These are phyloP conservation scores for Chymomyza amoena DNA, from an alignment of 2,888 invertebrate species.

Conservation along the genomic window DNA sequence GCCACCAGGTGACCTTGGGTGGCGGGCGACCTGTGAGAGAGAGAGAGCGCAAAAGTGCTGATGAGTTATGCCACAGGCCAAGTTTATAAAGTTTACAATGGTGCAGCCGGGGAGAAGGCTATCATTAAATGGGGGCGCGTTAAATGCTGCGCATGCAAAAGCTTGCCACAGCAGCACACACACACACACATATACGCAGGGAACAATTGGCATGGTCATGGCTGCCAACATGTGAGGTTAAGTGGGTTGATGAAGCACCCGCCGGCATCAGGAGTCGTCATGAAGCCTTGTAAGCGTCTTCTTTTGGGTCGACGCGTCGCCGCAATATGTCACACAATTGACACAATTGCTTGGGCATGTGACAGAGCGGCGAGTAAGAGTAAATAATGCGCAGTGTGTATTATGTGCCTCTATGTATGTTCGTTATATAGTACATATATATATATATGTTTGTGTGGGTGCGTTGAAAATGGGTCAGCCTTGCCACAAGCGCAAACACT, in stretches of 20 bases:
- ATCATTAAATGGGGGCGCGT: conserved; percentile 1
- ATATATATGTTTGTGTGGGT: neutral
- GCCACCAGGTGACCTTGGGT: conserved; percentile 91
- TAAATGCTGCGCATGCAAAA: conserved; percentile 13
- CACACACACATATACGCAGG: conserved; percentile 16
- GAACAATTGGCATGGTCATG: conserved; percentile 36
- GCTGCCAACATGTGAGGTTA: conserved; percentile 14
- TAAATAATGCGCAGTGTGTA: neutral
- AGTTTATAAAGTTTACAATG: neutral
- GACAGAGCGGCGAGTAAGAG: neutral
- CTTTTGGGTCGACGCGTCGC: conserved; percentile 8
- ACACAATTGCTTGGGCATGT: conserved; percentile 23
- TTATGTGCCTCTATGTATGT: neutral
- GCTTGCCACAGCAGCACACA: conserved; percentile 15
- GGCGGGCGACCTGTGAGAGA: conserved; percentile 85
- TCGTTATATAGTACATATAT: neutral
- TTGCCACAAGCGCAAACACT: conserved; percentile 4
- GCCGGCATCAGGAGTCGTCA: neutral
- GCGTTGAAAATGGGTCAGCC: conserved; percentile 3
- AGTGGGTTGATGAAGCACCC: conserved; percentile 2
- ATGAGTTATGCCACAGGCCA: neutral
- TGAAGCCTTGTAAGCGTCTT: neutral
- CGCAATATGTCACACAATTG: conserved; percentile 30
- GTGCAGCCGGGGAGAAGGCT: neutral
- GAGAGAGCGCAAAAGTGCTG: neutral